Conservation (phyloP, 2,888 invertebrate genomes). For the Nomada lathburiana region DNA sequence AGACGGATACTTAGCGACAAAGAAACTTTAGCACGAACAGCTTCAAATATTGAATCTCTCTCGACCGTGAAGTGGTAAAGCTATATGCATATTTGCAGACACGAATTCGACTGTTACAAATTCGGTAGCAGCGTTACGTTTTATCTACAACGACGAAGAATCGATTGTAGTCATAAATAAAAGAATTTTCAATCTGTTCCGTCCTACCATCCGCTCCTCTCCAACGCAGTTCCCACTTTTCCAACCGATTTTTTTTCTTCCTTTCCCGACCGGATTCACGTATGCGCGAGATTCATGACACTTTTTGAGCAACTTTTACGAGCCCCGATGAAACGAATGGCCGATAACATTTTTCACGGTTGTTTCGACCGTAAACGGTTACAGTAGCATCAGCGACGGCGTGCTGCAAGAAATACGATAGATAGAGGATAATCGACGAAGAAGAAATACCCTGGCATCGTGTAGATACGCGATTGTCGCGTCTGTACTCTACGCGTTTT, state of each 20-base stretch:
- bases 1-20: too few relatives aligned
- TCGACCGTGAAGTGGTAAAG: not conserved
- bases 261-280: not conserved
- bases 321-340: constrained; percentile 58
- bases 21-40: too few relatives aligned
- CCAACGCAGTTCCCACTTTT: constrained; percentile 24
- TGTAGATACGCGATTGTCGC: constrained; percentile 28
- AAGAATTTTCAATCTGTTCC: constrained; percentile 43
- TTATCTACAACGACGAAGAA: too few relatives aligned
- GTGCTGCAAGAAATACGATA: constrained; percentile 53
- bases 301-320: constrained; percentile 63
- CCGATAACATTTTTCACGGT: constrained; percentile 65
- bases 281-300: constrained; percentile 57
- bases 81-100: not conserved
- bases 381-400: constrained; percentile 18
- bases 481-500: constrained; percentile 38
- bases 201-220: too few relatives aligned
- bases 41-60: too few relatives aligned
- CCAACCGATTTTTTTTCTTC: constrained; percentile 36
- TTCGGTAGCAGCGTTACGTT: not conserved
- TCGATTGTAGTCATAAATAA: constrained; percentile 8
- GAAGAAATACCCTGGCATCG: constrained; percentile 43
- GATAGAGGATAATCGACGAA: constrained; percentile 61
- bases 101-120: constrained; percentile 11
- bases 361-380: constrained; percentile 58